Percentiles rank a stretch among this genome's conserved stretches.
Conservation (phyloP, 2,797 vertebrate species). For the Iguana delicatissima region DNA sequence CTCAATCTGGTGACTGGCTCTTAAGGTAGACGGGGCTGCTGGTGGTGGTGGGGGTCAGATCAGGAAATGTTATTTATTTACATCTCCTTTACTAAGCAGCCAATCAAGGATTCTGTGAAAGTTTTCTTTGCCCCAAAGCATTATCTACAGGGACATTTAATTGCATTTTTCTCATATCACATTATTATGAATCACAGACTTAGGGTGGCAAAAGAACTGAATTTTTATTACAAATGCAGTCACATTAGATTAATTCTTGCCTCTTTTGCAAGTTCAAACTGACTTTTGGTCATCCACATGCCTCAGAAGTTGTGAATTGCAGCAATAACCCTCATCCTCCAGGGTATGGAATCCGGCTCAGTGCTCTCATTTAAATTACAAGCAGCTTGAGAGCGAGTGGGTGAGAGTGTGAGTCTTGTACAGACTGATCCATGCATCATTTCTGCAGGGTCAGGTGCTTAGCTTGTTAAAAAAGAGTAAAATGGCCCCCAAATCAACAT, state of each 20-base stretch:
- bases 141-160: conserved; percentile 9
- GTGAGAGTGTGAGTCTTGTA: neutral
- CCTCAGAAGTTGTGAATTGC: neutral
- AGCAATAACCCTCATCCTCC: conserved; percentile 29
- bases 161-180: conserved; percentile 28
- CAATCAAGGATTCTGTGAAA: neutral
- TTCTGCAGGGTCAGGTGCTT: neutral
- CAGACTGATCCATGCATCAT: neutral
- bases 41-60: too few relatives aligned
- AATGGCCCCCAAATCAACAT: rapidly evolving
- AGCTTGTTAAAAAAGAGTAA: neutral
- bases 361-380: conserved; percentile 12
- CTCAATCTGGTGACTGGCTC: too few relatives aligned
- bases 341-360: neutral
- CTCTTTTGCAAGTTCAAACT: conserved; percentile 11
- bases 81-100: too few relatives aligned
- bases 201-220: neutral
- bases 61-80: too few relatives aligned
- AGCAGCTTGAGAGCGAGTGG: neutral
- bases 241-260: conserved; percentile 47
- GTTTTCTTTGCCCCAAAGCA: conserved; percentile 27
- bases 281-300: neutral
- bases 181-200: conserved; percentile 24
- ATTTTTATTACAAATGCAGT: conserved; percentile 35
- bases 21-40: too few relatives aligned